A percentile compares a stretch with the other conserved stretches of the same genome.
phyloP scores from a whole-genome alignment of 2,888 invertebrate genomes.

The Lissocephala sabroskyi region DNA sequence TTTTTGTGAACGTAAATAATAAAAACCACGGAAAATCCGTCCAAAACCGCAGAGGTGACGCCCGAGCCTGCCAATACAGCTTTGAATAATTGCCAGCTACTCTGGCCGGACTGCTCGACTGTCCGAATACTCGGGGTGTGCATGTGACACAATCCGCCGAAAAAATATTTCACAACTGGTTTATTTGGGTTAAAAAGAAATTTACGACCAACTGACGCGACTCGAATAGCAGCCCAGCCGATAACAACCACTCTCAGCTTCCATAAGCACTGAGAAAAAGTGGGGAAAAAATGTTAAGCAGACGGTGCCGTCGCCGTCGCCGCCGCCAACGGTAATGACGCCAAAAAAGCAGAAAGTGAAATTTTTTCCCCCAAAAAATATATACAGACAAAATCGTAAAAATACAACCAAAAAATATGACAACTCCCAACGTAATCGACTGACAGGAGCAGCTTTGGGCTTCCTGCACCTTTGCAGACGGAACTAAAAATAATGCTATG shows the following conservation, averaged over 20 bases:
- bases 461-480: neutral
- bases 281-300: constrained; percentile 7
- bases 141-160: constrained; percentile 24
- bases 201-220: constrained; percentile 37
- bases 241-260: constrained; percentile 2
- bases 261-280: neutral
- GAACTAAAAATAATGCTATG: neutral
- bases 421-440: constrained; percentile 14
- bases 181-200: constrained; percentile 66
- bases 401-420: too few relatives aligned
- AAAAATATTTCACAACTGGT: constrained; percentile 46
- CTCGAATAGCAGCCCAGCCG: constrained; percentile 7
- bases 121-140: neutral
- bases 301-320: neutral
- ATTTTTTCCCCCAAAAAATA: constrained; percentile 25
- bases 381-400: constrained; percentile 5
- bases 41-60: neutral
- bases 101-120: too few relatives aligned
- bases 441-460: constrained; percentile 3
- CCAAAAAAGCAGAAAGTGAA: constrained; percentile 49
- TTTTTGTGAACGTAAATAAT: neutral
- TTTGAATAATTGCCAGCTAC: too few relatives aligned
- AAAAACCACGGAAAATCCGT: neutral
- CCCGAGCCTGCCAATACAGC: neutral
- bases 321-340: neutral